Conservation (phyloP, 1,140 invertebrate species). For the Kradibia gibbosae region DNA sequence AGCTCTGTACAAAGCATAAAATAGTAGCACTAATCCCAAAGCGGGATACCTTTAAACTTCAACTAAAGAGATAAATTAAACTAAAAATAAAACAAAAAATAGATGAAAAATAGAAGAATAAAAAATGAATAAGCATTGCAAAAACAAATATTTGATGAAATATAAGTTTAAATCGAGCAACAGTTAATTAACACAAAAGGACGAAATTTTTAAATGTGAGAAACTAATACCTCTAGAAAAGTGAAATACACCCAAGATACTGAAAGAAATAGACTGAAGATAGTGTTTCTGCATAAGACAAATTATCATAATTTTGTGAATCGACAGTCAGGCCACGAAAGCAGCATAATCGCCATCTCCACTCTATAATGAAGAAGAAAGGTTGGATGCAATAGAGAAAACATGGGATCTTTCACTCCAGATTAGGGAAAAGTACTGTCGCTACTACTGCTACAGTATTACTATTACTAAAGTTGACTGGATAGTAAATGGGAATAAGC, state of each 20-base stretch:
- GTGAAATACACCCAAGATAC: no score
- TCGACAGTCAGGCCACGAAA: slow-evolving; percentile 24
- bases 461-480: background rate
- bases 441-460: background rate
- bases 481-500: background rate
- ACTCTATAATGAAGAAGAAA: background rate
- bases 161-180: background rate
- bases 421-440: background rate
- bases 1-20: background rate
- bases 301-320: background rate
- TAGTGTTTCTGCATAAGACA: no score
- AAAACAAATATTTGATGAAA: background rate
- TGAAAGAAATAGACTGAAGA: background rate
- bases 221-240: no score
- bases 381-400: background rate
- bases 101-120: background rate
- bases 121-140: background rate
- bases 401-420: background rate
- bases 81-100: no score
- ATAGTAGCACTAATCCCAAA: background rate
- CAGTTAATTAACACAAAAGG: no score
- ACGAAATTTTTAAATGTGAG: no score
- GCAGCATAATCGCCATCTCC: slow-evolving; percentile 21
- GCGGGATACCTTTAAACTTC: background rate
- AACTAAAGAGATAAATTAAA: no score